phyloP scores from a whole-genome alignment of 2,797 vertebrate genomes.

The Corythornis leucogaster region DNA sequence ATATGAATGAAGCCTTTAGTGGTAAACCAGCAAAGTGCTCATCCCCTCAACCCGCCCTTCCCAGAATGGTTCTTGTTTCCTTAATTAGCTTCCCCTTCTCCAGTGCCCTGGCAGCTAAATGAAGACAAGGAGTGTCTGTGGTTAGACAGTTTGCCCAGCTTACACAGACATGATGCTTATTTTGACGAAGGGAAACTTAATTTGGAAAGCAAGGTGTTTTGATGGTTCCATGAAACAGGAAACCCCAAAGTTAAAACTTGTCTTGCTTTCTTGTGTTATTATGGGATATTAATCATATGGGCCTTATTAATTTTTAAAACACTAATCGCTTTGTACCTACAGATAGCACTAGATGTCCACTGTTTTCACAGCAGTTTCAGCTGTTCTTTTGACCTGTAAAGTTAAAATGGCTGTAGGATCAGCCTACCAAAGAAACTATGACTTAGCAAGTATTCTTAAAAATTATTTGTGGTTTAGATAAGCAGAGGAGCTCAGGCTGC shows the following conservation, averaged over 20 bases:
- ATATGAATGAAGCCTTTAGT: background rate
- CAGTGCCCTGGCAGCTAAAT: background rate
- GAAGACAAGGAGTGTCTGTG: background rate
- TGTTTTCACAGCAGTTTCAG: background rate
- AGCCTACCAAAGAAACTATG: background rate
- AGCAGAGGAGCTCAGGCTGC: background rate
- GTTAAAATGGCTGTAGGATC: background rate
- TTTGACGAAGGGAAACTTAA: background rate
- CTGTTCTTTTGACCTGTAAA: background rate
- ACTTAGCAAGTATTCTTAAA: background rate
- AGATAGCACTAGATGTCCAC: background rate
- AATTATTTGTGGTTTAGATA: background rate
- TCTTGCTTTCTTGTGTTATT: background rate
- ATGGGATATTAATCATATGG: background rate
- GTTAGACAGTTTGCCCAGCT: background rate
- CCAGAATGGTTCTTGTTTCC: background rate
- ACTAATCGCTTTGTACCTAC: background rate
- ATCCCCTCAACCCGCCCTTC: background rate
- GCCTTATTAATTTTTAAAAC: background rate
- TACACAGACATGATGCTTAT: background rate
- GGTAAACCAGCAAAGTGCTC: background rate
- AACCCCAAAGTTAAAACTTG: background rate
- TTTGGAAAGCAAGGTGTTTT: constrained; percentile 2
- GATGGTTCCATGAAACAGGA: background rate
- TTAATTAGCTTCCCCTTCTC: background rate